Conservation (phyloP, 2,113 vertebrate genomes). For the Scytalopus superciliaris region DNA sequence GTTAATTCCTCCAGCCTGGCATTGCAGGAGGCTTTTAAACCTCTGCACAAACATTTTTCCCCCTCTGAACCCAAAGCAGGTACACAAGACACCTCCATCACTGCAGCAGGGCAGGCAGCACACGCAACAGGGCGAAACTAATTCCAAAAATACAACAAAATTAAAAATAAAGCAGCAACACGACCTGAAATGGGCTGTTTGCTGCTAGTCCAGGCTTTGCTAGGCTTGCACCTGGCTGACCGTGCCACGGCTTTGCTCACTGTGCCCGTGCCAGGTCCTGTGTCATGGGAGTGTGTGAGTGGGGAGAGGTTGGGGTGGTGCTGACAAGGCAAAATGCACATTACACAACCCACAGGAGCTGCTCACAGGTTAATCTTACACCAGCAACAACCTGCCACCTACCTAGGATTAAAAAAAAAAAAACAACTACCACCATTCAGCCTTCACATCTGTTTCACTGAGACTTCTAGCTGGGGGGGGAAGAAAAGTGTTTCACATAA, state of each 20-base stretch:
- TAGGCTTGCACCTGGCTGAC: not conserved
- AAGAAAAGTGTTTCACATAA: not conserved
- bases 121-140: fast-evolving
- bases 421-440: not conserved
- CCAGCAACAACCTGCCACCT: slow-evolving; percentile 39
- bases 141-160: not conserved
- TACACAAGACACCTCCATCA: not conserved
- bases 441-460: not conserved
- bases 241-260: not conserved
- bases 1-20: not conserved
- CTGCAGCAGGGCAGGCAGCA: not conserved
- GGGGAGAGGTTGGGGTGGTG: slow-evolving; percentile 7
- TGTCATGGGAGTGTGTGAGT: not conserved
- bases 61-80: not conserved
- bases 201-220: not conserved
- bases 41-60: not conserved
- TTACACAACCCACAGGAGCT: slow-evolving; percentile 26
- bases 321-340: slow-evolving; percentile 7
- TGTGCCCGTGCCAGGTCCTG: not conserved
- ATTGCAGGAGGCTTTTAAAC: not conserved
- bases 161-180: not conserved
- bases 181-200: fast-evolving
- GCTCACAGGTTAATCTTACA: slow-evolving; percentile 7
- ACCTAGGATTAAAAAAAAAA: not conserved
- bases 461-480: not conserved